These are phyloP conservation scores for Synchiropus splendidus DNA, from an alignment of 2,113 vertebrate genomes.

Conservation along the genomic window DNA sequence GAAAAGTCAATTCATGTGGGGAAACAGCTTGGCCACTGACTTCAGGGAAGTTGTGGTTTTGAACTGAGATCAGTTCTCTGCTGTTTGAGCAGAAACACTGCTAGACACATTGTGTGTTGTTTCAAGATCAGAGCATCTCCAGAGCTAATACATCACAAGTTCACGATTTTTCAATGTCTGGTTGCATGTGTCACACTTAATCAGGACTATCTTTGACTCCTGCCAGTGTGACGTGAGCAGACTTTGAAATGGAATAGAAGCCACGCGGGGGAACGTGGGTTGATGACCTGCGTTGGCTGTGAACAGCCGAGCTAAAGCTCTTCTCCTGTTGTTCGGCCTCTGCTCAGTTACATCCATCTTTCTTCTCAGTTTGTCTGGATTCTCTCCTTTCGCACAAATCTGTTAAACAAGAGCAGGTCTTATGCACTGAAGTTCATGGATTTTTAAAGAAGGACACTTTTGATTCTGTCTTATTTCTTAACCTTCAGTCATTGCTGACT, in stretches of 20 bases:
- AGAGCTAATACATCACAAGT: constrained; percentile 23
- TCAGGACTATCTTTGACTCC: constrained; percentile 6
- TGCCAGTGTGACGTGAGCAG: neutral
- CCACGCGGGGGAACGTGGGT: constrained; percentile 1
- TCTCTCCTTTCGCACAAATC: constrained; percentile 25
- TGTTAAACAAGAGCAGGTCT: constrained; percentile 26
- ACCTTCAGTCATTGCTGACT: too few relatives aligned
- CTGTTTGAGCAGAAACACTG: constrained; percentile 14
- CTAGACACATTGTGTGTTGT: constrained; percentile 22
- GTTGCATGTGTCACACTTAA: constrained; percentile 12
- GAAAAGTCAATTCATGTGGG: constrained; percentile 24
- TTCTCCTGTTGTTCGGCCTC: constrained; percentile 35
- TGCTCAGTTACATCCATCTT: constrained; percentile 20
- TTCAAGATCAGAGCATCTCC: constrained; percentile 21
- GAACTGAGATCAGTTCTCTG: constrained; percentile 13
- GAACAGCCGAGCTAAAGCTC: constrained; percentile 26
- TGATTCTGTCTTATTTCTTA: too few relatives aligned
- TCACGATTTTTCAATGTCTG: constrained; percentile 26
- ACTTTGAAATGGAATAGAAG: constrained; percentile 5
- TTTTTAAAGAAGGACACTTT: too few relatives aligned
- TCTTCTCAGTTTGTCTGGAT: constrained; percentile 33
- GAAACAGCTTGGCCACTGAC: constrained; percentile 18
- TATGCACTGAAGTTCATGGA: too few relatives aligned
- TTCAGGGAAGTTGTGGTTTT: constrained; percentile 36
- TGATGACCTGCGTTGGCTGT: constrained; percentile 27